A percentile compares a stretch with the other conserved stretches of the same genome.
These are phyloP conservation scores for Laterallus jamaicensis DNA, from an alignment of 2,113 vertebrate species.

Conservation along the genomic window DNA sequence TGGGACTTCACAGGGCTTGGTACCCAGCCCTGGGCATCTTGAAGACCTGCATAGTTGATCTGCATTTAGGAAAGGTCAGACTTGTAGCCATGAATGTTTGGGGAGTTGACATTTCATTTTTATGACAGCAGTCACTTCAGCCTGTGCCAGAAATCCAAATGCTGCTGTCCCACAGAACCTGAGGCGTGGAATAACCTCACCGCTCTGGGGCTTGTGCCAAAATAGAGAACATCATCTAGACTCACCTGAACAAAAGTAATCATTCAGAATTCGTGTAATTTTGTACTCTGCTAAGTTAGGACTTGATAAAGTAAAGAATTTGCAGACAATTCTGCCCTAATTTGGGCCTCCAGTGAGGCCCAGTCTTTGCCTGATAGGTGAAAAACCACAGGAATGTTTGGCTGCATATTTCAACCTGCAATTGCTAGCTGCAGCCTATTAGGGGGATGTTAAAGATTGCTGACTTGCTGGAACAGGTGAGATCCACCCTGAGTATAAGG, in stretches of 20 bases:
- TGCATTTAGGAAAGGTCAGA: neutral
- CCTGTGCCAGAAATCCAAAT: neutral
- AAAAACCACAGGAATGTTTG: conserved; percentile 36
- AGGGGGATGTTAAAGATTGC: neutral
- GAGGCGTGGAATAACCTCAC: neutral
- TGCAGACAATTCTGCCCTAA: neutral
- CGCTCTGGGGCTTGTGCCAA: neutral
- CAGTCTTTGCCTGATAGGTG: neutral
- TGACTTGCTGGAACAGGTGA: conserved; percentile 42
- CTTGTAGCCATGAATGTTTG: neutral
- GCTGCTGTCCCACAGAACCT: neutral
- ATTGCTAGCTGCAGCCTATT: neutral
- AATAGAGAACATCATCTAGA: neutral
- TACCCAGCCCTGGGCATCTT: neutral
- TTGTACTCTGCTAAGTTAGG: neutral
- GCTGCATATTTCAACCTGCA: conserved; percentile 8
- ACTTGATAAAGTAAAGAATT: neutral
- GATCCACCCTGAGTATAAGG: neutral
- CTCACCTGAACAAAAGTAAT: neutral
- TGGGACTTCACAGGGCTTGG: neutral
- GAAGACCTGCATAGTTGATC: neutral
- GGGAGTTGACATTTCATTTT: neutral
- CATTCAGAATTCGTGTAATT: neutral
- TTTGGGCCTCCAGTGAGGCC: neutral
- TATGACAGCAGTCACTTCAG: neutral